Evolutionary conservation across 2,888 invertebrate genomes (phyloP).

Genomic region (Epicampocera succincta): DNA sequence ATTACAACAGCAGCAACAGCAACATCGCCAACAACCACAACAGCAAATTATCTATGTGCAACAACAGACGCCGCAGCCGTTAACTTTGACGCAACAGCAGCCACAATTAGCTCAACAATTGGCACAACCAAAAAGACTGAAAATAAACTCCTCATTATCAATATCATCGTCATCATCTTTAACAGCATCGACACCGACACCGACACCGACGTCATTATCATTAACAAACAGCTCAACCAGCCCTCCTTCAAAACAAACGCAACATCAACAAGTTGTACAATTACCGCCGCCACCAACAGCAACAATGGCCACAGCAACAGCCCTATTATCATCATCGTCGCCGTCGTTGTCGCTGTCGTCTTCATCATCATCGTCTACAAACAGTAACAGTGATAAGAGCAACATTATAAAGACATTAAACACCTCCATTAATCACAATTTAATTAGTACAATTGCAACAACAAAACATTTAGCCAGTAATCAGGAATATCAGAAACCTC

Average conservation of each 20-base stretch:
- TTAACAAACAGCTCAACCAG: conserved; percentile 55
- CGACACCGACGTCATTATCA: conserved; percentile 57
- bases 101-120: conserved; percentile 70
- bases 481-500: conserved; percentile 73
- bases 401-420: conserved; percentile 70
- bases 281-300: conserved; percentile 32
- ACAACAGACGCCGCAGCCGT: conserved; percentile 66
- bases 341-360: conserved; percentile 18
- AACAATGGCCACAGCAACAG: conserved; percentile 42
- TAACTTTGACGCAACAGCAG: conserved; percentile 56
- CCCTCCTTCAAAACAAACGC: conserved; percentile 55
- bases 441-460: conserved; percentile 57
- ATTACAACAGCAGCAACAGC: conserved; percentile 62
- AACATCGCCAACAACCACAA: conserved; percentile 66
- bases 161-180: conserved; percentile 62
- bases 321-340: conserved; percentile 62
- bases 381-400: conserved; percentile 55
- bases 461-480: conserved; percentile 63
- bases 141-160: conserved; percentile 71
- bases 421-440: conserved; percentile 58
- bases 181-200: conserved; percentile 53
- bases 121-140: conserved; percentile 80
- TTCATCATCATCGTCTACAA: conserved; percentile 50
- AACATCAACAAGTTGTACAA: conserved; percentile 58
- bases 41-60: conserved; percentile 70